Percentiles rank a stretch among this genome's conserved stretches.
phyloP scores from a whole-genome alignment of 1,140 invertebrate species.

The Rhopalosiphum padi region DNA sequence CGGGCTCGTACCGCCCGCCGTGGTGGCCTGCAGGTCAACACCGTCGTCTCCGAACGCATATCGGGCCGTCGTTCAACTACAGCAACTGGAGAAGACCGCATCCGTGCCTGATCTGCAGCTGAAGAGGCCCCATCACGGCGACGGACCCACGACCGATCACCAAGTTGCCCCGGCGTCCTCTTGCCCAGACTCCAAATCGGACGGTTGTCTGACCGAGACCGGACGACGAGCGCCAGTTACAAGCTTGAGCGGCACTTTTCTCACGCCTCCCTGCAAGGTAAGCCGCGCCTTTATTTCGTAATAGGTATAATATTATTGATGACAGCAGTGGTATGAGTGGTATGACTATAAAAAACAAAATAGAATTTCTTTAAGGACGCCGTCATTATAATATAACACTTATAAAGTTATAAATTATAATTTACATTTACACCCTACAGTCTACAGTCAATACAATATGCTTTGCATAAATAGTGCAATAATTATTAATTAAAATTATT shows the following conservation, averaged over 20 bases:
- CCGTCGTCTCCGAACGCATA: slow-evolving; percentile 47
- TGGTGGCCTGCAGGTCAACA: slow-evolving; percentile 38
- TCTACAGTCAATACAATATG: neutral
- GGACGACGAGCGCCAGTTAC: slow-evolving; percentile 25
- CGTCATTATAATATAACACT: neutral
- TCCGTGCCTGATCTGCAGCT: slow-evolving; percentile 49
- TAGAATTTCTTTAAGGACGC: neutral
- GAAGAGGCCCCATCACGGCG: neutral
- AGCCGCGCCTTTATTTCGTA: neutral
- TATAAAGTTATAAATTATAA: neutral
- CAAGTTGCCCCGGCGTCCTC: neutral
- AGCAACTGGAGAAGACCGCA: slow-evolving; percentile 49
- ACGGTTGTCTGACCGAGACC: slow-evolving; percentile 31
- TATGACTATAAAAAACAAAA: neutral
- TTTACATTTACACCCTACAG: neutral
- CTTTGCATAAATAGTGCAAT: neutral
- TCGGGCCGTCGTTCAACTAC: slow-evolving; percentile 23
- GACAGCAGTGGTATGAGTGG: neutral
- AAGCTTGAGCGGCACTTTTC: slow-evolving; percentile 42
- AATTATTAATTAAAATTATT: neutral
- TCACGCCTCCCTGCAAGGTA: slow-evolving; percentile 17
- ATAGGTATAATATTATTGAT: neutral
- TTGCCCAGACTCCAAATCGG: slow-evolving; percentile 44
- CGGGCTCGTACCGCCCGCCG: slow-evolving; percentile 27
- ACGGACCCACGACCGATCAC: neutral